These are phyloP conservation scores for Xestia ashworthii DNA, from an alignment of 2,888 invertebrate genomes.

Conservation along the genomic window DNA sequence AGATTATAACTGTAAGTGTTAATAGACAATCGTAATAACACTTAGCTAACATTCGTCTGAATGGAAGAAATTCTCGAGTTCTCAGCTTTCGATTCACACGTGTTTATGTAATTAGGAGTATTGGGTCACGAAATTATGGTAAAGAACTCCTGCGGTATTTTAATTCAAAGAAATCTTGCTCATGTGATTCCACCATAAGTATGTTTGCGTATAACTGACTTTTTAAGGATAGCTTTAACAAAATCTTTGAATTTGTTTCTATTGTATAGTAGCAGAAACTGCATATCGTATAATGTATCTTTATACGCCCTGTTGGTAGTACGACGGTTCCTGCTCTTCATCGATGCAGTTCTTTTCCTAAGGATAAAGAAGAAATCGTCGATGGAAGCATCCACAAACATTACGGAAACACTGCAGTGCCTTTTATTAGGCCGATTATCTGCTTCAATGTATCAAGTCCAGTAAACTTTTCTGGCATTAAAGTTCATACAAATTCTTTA, in stretches of 20 bases:
- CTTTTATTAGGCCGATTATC: background rate
- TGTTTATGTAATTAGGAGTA: slow-evolving; percentile 51
- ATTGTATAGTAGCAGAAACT: background rate
- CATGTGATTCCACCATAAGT: background rate
- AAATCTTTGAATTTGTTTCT: background rate
- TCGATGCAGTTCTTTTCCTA: too few species aligned
- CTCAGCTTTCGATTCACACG: slow-evolving; percentile 54
- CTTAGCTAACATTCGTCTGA: slow-evolving; percentile 49
- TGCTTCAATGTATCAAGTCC: background rate
- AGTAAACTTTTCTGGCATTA: background rate
- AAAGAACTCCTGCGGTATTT: slow-evolving; percentile 23
- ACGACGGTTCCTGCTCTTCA: too few species aligned
- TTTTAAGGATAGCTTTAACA: background rate
- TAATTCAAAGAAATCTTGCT: background rate
- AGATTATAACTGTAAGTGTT: slow-evolving; percentile 58
- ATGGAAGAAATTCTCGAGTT: slow-evolving; percentile 38
- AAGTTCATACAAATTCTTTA: background rate
- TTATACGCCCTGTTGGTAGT: too few species aligned
- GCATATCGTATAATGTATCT: too few species aligned
- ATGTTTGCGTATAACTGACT: background rate
- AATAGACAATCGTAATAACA: slow-evolving; percentile 59
- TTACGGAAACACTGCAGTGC: too few species aligned
- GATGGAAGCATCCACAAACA: too few species aligned
- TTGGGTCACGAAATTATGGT: slow-evolving; percentile 38
- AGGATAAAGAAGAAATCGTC: too few species aligned